A percentile compares a stretch with the other conserved stretches of the same genome.
These are phyloP conservation scores for Thinocorus orbignyianus DNA, from an alignment of 2,113 vertebrate genomes.

Conservation along the genomic window DNA sequence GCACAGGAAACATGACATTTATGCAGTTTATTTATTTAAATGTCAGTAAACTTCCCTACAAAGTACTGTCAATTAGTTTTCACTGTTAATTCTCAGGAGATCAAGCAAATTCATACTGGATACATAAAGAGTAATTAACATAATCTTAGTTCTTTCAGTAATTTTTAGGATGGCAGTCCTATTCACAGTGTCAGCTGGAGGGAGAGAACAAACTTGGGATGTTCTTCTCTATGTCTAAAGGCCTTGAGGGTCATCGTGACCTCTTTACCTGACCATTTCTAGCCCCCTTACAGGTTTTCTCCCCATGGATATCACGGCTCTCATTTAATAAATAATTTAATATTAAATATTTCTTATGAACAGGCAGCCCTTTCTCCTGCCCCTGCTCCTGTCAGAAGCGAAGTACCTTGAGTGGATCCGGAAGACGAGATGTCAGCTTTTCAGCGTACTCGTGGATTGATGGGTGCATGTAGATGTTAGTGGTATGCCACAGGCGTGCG, in stretches of 20 bases:
- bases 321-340: not conserved
- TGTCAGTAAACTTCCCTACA: not conserved
- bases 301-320: not conserved
- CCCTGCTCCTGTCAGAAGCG: not conserved
- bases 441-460: constrained; percentile 87
- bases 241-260: not conserved
- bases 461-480: constrained; percentile 82
- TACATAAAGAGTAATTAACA: not conserved
- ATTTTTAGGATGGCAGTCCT: not conserved
- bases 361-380: not conserved
- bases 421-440: constrained; percentile 83
- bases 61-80: not conserved
- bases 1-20: not conserved
- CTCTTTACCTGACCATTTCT: not conserved
- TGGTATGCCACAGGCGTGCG: constrained; percentile 87
- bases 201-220: not conserved
- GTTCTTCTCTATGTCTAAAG: not conserved
- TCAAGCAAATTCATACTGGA: not conserved
- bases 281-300: not conserved
- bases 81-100: not conserved
- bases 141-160: not conserved
- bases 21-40: not conserved
- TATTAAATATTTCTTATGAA: not conserved
- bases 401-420: constrained; percentile 91
- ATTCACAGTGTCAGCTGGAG: not conserved